These are phyloP conservation scores for Ichneumoninae sp. DNA, from an alignment of 2,888 invertebrate species.

Conservation along the genomic window DNA sequence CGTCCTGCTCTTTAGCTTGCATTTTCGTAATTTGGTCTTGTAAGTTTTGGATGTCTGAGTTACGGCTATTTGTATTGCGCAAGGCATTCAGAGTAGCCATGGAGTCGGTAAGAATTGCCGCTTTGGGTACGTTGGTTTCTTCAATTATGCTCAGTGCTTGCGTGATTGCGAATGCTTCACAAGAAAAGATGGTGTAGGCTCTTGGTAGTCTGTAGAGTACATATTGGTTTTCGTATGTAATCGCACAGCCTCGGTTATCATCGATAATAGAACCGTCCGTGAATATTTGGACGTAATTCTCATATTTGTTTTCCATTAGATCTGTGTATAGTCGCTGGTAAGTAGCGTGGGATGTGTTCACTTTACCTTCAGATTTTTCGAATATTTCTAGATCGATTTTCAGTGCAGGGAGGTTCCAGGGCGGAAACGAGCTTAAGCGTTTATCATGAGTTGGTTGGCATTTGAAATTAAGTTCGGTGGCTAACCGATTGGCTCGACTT, in stretches of 20 bases:
- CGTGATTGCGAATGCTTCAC: neutral
- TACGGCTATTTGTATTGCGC: neutral
- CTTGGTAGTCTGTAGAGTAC: neutral
- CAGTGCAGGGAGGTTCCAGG: neutral
- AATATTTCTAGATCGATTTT: neutral
- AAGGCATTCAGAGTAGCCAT: neutral
- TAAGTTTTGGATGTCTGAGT: neutral
- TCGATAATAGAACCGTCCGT: neutral
- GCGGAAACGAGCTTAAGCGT: neutral
- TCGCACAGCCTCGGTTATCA: neutral
- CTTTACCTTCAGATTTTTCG: neutral
- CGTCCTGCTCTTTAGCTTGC: neutral
- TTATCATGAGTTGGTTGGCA: neutral
- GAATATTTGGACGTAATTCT: neutral
- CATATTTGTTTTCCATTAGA: neutral
- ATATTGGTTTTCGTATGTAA: neutral
- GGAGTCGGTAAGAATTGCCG: neutral
- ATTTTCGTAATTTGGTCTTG: neutral
- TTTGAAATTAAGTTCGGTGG: neutral
- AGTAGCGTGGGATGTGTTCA: neutral
- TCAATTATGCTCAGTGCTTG: neutral
- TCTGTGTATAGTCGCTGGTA: neutral
- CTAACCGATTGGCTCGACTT: neutral
- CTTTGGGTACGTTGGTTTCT: neutral
- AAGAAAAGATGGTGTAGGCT: neutral